Evolutionary conservation across 2,888 invertebrate genomes (phyloP).

Genomic region (Phalera bucephala): DNA sequence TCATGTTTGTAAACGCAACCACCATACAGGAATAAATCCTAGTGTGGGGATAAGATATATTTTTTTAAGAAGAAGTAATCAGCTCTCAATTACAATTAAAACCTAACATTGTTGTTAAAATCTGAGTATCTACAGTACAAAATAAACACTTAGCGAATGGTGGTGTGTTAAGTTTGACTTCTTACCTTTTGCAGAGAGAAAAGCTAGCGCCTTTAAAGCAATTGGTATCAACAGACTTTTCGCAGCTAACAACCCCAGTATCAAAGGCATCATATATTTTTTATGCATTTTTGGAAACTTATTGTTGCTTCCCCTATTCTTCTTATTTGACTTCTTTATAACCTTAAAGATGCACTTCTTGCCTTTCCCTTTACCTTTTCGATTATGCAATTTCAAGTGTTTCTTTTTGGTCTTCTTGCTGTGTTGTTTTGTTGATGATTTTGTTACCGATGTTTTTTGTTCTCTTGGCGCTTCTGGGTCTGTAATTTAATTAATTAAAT

Average conservation of each 20-base stretch:
- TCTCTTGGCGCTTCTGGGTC: slow-evolving; percentile 21
- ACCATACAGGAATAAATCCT: no score
- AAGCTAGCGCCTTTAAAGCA: slow-evolving; percentile 86
- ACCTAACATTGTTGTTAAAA: no score
- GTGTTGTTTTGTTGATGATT: slow-evolving; percentile 10
- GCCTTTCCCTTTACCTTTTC: slow-evolving; percentile 45
- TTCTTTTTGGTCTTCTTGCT: slow-evolving; percentile 26
- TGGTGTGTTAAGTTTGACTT: not conserved
- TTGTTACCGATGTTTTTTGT: slow-evolving; percentile 10
- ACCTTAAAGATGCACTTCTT: slow-evolving; percentile 68
- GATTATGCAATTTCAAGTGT: slow-evolving; percentile 27
- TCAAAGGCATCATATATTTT: slow-evolving; percentile 83
- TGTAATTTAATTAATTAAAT: no score
- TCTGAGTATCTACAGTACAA: no score
- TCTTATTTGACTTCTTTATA: slow-evolving; percentile 45
- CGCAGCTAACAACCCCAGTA: slow-evolving; percentile 85
- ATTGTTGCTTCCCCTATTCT: slow-evolving; percentile 28
- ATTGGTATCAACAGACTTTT: slow-evolving; percentile 87
- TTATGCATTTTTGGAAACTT: slow-evolving; percentile 56
- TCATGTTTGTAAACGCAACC: no score
- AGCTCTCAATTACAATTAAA: no score
- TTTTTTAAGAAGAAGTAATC: no score
- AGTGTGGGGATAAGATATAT: no score
- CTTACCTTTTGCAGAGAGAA: slow-evolving; percentile 84
- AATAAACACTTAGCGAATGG: no score